Base-by-base conservation (phyloP, 2,797 vertebrate species). In the Xerus rutilus region DNA sequence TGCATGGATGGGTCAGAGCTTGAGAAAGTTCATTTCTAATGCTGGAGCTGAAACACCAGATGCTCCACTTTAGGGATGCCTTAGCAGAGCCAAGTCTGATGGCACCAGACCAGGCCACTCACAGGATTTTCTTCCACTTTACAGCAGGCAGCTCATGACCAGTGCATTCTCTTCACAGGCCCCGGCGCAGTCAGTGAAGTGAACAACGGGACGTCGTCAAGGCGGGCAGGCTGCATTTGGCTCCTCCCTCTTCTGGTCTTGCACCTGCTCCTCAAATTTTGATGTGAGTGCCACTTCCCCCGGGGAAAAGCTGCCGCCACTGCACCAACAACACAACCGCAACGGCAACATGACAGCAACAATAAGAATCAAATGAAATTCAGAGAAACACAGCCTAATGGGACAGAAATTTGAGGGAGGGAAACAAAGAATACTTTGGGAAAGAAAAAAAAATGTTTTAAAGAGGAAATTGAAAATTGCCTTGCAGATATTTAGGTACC, bases 151-250 rank as follows among this genome's bases (percentile, higher is more conserved):
- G 39, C 78, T 96, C 64, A 57, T 8, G 30, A 97, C 70, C 0
- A 0, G 0, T 0, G 10, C 90, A 52, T 35, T 98, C 85, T 95
- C 73, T 95, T 96, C 4, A 0, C 98, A 99, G 99, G 99, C 91
- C 99, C 99, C 0, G 99, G 99, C 0, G 99, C 99, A 0, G 99
- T 99, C 98, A 99, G 99, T 1, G 99, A 99, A 6, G 99, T 99
- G 54, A 99, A 99, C 95, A 99, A 98, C 0, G 99, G 99, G 0
- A 98, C 99, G 23, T 62, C 59, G 0, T 98, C 98, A 77, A 98
- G 98, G 96, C 98, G 98, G 96, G 97, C 96, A 0, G 93, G 96
- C 98, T 98, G 99, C 1, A 15, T 82, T 76, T 98, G 98, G 99
- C 99, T 99, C 96, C 98, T 99, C 94, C 98, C 99, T 97, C 98